These are phyloP conservation scores for Darevskia nairensis DNA, from an alignment of 2,797 vertebrate species.

Conservation along the genomic window DNA sequence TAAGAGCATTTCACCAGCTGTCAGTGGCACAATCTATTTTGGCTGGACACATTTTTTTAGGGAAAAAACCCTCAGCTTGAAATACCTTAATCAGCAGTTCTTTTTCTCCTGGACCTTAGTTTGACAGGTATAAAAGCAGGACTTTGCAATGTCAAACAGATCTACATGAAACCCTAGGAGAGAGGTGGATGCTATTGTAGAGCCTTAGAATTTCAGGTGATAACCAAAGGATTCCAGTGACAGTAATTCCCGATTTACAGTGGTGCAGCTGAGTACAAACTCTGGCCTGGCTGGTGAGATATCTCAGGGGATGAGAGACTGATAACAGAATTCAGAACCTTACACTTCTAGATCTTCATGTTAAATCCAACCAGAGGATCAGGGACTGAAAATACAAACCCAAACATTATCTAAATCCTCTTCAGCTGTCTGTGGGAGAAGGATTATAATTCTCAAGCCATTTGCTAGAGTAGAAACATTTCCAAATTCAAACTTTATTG, in stretches of 20 bases:
- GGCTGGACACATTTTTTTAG: conserved; percentile 28
- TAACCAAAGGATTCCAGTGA: conserved; percentile 11
- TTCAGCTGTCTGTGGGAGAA: not conserved
- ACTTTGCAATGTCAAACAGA: conserved; percentile 53
- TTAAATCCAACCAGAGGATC: conserved; percentile 43
- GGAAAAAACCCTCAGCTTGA: conserved; percentile 14
- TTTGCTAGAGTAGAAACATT: not conserved
- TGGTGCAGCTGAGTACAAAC: conserved; percentile 6
- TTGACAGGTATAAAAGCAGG: conserved; percentile 50
- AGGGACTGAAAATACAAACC: conserved; percentile 50
- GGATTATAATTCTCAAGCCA: not conserved
- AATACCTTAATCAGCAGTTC: conserved; percentile 60
- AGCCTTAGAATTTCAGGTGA: not conserved
- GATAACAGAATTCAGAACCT: conserved; percentile 49
- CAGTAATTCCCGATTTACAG: conserved; percentile 46
- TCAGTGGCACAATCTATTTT: conserved; percentile 55
- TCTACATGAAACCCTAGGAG: accelerated
- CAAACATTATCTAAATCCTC: conserved; percentile 40
- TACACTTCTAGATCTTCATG: conserved; percentile 55
- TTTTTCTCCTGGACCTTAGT: conserved; percentile 49
- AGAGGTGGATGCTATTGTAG: not conserved
- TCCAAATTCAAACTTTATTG: not conserved
- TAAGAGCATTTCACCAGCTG: conserved; percentile 41
- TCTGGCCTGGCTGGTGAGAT: conserved; percentile 41
- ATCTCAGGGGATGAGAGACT: conserved; percentile 17